Base-by-base conservation (phyloP, 2,797 vertebrate genomes). In the Gallinago nigripennis region DNA sequence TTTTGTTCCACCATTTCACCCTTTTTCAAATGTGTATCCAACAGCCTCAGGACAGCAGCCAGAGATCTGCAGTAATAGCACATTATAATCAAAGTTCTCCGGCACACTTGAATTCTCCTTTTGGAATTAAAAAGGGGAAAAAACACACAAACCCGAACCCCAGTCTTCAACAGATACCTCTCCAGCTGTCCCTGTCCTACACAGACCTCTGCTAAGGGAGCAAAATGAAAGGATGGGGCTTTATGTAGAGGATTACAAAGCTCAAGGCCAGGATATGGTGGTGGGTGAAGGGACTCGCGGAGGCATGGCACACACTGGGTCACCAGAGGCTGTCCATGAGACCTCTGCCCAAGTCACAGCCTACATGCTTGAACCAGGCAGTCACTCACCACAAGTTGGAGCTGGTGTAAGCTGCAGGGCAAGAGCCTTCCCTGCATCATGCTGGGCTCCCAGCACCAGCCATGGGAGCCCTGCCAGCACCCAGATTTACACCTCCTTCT, bases 31-130 rank as follows among this genome's bases (percentile, higher is more conserved):
- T 97, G 94, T 97, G 91, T 92, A 94, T 91, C 92, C 94, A 92
- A 96, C 95, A 92, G 94, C 94, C 96, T 83, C 81, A 90, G 92
- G 94, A 96, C 92, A 90, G 85, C 70, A 97, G 96, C 92, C 96
- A 96, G 90, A 97, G 91, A 97, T 97, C 88, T 92, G 94, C 94
- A 94, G 95, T 92, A 97, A 97, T 17, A 96, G 96, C 95, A 96
- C 70, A 90, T 94, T 96, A 95, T 73, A 96, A 96, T 96, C 94
- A 82, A 96, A 97, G 95, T 94, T 95, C 91, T 84, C 30, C 39
- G 71, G 87, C 89, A 92, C 33, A 41, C 23, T 95, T 50, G 57
- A 82, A 80, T 82, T 94, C 89, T 93, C 41, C 72, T 84, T 92
- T 66, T 53, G 56, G 90, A 96, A 95, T 91, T 71, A 87, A 79